Base-by-base conservation (phyloP, 2,113 vertebrate species). In the Centropus unirufus region DNA sequence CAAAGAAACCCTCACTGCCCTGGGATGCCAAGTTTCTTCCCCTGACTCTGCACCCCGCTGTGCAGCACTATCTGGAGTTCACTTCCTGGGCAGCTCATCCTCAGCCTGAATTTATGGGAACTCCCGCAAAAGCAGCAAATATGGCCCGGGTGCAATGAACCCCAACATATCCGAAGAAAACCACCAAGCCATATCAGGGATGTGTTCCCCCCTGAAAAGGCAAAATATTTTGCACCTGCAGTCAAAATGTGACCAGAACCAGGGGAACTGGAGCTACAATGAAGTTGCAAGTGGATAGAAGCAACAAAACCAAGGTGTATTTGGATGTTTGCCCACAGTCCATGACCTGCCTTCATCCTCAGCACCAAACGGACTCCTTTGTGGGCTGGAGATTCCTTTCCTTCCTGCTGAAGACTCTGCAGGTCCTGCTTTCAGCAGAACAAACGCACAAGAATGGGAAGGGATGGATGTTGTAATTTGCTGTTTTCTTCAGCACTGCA, bases 11-110 rank as follows among this genome's bases (percentile, higher is more conserved):
- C 36, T 24, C 55, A 7, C 11, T 76, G 5, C 19, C 7, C 14
- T 4, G 14, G 40, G 26, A 39, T 30, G 67, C 44, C 19, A 22
- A 57, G 13, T 44, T 34, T 21, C 40, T 23, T 67, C 47, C 24
- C 32, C 30, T 1, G 8, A 30, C 27, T n/a, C 34, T 49, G 55
- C 39, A 46, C 4, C 18, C 2, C 4, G 0, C 2, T 1, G 16
- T 13, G 8, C 2, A 18, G 57, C 62, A 29, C n/a, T 11, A 14
- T 3, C 46, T 22, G 49, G 30, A 66, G 21, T 19, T 51, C 2
- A 0, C 57, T 79, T 23, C 8, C 23, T 0, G 2, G 34, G 29
- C 26, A 57, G 62, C 77, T 86, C 62, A 49, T 44, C 15, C 39
- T 39, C 69, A 42, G 44, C 44, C 62, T 6, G 18, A 52, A 55